Evolutionary conservation across 2,113 vertebrate species (phyloP).

Genomic region (Indri indri): DNA sequence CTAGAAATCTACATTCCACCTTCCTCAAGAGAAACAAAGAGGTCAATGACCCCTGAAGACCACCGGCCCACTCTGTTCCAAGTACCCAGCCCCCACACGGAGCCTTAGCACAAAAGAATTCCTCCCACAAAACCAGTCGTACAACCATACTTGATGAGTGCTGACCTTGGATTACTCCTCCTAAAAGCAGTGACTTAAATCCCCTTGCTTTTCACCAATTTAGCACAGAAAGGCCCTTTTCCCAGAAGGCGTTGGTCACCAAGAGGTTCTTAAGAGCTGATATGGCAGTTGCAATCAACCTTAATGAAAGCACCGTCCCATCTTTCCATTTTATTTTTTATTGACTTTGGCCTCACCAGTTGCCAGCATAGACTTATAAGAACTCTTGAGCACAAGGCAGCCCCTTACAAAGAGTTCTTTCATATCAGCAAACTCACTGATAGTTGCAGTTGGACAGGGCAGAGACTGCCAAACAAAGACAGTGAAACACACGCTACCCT

Average conservation of each 20-base stretch:
- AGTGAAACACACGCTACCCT: slow-evolving; percentile 12
- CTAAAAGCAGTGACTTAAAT: slow-evolving; percentile 17
- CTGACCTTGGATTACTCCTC: slow-evolving; percentile 37
- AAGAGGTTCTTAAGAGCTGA: slow-evolving; percentile 42
- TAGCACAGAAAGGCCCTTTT: slow-evolving; percentile 51
- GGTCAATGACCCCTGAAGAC: not conserved
- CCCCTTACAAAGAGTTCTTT: slow-evolving; percentile 67
- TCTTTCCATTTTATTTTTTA: slow-evolving; percentile 66
- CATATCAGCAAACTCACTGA: slow-evolving; percentile 44
- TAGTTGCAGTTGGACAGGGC: slow-evolving; percentile 25
- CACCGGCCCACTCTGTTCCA: not conserved
- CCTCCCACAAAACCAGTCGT: not conserved
- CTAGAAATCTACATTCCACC: not conserved
- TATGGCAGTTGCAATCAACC: not conserved
- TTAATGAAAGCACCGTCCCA: slow-evolving; percentile 40
- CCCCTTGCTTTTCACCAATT: slow-evolving; percentile 19
- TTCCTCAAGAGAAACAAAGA: not conserved
- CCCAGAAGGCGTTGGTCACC: not conserved
- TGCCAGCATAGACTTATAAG: slow-evolving; percentile 58
- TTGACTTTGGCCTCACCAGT: slow-evolving; percentile 45
- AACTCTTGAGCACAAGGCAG: slow-evolving; percentile 54
- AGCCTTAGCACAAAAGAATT: not conserved
- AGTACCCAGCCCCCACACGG: not conserved
- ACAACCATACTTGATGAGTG: not conserved
- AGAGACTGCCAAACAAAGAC: slow-evolving; percentile 17